phyloP scores from a whole-genome alignment of 2,888 invertebrate species.

The Ochropleura leucogaster region DNA sequence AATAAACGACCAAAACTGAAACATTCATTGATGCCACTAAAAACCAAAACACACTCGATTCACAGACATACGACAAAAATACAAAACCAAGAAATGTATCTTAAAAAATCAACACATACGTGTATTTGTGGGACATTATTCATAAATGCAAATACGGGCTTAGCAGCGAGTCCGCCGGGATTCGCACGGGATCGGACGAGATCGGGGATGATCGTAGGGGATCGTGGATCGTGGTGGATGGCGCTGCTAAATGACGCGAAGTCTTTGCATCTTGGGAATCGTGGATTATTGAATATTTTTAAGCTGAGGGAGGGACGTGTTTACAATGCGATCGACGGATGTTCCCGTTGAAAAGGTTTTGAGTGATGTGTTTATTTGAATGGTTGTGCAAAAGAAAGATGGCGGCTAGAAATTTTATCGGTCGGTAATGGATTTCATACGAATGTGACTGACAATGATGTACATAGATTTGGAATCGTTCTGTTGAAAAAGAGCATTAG shows the following conservation, averaged over 20 bases:
- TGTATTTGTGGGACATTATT: constrained; percentile 67
- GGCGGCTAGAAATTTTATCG: not conserved
- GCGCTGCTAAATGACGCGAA: constrained; percentile 66
- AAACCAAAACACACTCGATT: constrained; percentile 28
- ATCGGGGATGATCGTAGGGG: constrained; percentile 26
- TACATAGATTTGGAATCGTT: no score
- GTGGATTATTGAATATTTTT: constrained; percentile 67
- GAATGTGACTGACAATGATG: not conserved
- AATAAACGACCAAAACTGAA: constrained; percentile 17
- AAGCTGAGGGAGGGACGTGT: constrained; percentile 51
- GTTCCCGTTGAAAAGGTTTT: constrained; percentile 21
- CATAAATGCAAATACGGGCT: constrained; percentile 73
- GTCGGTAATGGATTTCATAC: constrained; percentile 9
- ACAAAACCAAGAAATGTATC: constrained; percentile 59
- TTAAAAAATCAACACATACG: constrained; percentile 64
- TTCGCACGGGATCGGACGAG: constrained; percentile 26
- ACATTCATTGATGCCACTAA: constrained; percentile 25
- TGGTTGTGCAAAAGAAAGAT: constrained; percentile 1
- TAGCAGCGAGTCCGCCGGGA: constrained; percentile 63
- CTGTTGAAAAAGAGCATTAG: not conserved
- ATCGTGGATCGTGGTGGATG: constrained; percentile 49
- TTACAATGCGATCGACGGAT: constrained; percentile 39
- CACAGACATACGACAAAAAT: constrained; percentile 43
- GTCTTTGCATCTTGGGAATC: constrained; percentile 57
- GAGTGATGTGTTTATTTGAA: constrained; percentile 40